Base-by-base conservation (phyloP, 1,140 invertebrate species). In the Hypothenemus hampei region DNA sequence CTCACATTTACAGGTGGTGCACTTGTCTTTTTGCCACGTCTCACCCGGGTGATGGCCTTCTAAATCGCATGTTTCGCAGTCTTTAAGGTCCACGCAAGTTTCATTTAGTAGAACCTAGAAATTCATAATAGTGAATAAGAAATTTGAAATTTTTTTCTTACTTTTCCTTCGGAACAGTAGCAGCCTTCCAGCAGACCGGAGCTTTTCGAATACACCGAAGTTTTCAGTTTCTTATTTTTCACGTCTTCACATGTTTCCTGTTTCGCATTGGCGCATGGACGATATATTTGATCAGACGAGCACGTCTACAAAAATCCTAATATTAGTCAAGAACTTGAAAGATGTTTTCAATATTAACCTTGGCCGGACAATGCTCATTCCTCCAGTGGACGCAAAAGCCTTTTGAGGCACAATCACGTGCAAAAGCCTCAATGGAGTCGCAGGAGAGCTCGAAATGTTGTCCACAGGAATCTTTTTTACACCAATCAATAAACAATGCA, bases 301-400 rank as follows among this genome's bases (percentile, higher is more conserved):
- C 81, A 82, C 3, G 18, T 64, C 57, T 57, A 40, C 11, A 39
- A 40, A 45, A 48, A 37, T 22, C 0, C 3, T n/a, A 46, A 31
- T 29, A 29, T 46, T 43, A 5, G n/a, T 11, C 11, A 20, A 20
- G 3, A 21, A 23, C 33, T 48, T 19, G 6, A 6, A 18, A 33
- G 35, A 48, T 16, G 21, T 41, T 15, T n/a, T n/a, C 1, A 36
- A 19, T 13, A 46, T 15, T 40, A 48, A 56, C 53, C 36, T 73
- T 64, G 58, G 78, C 80, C 0, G 84, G 82, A 60, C 86, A 84
- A n/a, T 84, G 41, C 37, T 81, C 68, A 0, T 72, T 71, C 26
- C 86, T 76, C 89, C 89, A 91, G 52, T 81, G 69, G 0, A 86
- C 68, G 64, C 87, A 90, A 1, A 90, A 73, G 7, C 82, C 85